Percentiles rank a stretch among this genome's conserved stretches.
Evolutionary conservation across 23 tunicate genomes (phyloP).

Genomic region (Styela plicata): DNA sequence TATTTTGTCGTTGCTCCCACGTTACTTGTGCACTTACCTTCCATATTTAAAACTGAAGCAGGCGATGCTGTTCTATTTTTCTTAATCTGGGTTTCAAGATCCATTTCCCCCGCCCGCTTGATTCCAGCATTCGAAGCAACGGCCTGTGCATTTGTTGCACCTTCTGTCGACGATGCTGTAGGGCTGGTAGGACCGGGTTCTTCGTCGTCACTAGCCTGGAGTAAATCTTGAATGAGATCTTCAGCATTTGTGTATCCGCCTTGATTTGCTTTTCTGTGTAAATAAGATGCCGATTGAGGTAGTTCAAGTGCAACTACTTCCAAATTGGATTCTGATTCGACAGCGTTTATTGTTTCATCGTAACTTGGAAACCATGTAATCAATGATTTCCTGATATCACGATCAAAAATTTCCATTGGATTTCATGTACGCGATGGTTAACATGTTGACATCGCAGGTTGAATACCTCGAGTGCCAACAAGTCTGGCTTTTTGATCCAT

Average conservation of each 20-base stretch:
- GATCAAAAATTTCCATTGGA: too few relatives aligned
- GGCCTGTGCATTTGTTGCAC: neutral
- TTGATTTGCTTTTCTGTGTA: neutral
- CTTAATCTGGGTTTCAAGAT: neutral
- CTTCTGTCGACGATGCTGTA: neutral
- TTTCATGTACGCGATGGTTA: too few relatives aligned
- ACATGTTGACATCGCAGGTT: too few relatives aligned
- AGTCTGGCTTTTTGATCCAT: too few relatives aligned
- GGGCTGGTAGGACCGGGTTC: neutral
- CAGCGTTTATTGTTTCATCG: neutral
- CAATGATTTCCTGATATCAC: neutral
- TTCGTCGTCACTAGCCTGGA: neutral
- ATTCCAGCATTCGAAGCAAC: constrained; percentile 1
- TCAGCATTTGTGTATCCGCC: neutral
- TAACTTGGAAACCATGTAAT: neutral
- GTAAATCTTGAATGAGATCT: constrained; percentile 14
- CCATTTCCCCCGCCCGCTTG: neutral
- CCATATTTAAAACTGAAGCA: neutral
- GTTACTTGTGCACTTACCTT: neutral
- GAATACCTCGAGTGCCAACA: too few relatives aligned
- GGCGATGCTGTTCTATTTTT: constrained; percentile 9
- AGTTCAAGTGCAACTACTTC: too few relatives aligned
- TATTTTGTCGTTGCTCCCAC: too few relatives aligned
- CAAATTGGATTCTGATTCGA: neutral
- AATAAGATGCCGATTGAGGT: too few relatives aligned